Evolutionary conservation across 2,797 vertebrate species (phyloP).

Genomic region (Coluber constrictor): DNA sequence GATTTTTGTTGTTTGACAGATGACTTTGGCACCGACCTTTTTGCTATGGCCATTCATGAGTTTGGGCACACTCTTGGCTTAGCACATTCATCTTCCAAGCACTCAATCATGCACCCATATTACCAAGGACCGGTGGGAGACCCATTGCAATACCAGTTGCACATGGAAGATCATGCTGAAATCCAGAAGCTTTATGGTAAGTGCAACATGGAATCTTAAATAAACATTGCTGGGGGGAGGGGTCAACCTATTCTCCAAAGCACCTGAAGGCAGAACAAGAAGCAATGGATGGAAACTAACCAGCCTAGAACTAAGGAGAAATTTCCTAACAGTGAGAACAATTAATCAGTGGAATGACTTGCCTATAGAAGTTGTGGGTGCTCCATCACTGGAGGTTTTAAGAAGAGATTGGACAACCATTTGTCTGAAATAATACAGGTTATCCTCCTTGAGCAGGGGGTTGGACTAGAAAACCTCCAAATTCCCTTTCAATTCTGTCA

Average conservation of each 20-base stretch:
- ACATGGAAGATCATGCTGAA: slow-evolving; percentile 62
- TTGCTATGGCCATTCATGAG: slow-evolving; percentile 84
- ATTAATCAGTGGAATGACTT: neutral
- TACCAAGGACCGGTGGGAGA: slow-evolving; percentile 77
- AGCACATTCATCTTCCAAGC: slow-evolving; percentile 70
- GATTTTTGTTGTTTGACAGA: slow-evolving; percentile 59
- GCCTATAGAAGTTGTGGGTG: neutral
- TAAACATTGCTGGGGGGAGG: neutral
- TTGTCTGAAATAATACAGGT: neutral
- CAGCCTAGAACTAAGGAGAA: neutral
- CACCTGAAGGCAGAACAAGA: neutral
- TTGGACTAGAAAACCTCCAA: neutral
- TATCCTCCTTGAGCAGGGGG: neutral
- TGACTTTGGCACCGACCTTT: slow-evolving; percentile 82
- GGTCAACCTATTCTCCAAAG: neutral
- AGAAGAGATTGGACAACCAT: neutral
- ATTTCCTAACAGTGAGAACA: neutral
- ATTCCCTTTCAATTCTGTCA: neutral
- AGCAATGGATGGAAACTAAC: neutral
- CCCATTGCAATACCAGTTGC: slow-evolving; percentile 71
- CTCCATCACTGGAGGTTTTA: neutral
- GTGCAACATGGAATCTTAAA: neutral
- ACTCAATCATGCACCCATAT: slow-evolving; percentile 78
- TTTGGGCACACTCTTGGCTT: slow-evolving; percentile 77
- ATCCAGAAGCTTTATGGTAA: slow-evolving; percentile 76